Conservation (phyloP, 2,113 vertebrate genomes). For the Lynx canadensis region DNA sequence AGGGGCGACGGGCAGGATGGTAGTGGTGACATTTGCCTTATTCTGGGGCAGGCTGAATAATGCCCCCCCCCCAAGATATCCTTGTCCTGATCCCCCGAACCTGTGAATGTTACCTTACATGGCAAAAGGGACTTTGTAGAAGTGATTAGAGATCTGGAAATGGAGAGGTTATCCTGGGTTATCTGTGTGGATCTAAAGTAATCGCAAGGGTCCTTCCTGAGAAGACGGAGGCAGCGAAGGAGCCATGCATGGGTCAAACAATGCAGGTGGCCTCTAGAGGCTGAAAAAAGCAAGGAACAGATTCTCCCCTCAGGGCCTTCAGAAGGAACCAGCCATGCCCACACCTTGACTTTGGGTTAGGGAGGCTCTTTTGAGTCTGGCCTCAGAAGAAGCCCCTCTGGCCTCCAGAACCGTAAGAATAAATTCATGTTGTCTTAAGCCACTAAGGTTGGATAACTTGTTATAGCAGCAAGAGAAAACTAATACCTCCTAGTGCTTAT, state of each 20-base stretch:
- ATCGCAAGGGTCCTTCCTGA: neutral
- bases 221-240: neutral
- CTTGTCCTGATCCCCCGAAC: neutral
- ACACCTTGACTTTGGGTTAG: neutral
- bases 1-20: accelerated
- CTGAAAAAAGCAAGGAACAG: neutral
- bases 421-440: neutral
- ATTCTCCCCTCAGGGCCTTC: neutral
- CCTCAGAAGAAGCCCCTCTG: neutral
- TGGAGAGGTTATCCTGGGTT: neutral
- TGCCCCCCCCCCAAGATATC: neutral
- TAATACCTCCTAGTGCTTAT: neutral
- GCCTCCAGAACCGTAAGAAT: neutral
- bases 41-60: neutral
- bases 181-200: neutral
- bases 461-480: neutral
- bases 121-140: neutral
- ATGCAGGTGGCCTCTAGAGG: neutral
- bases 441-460: neutral
- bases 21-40: neutral
- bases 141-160: neutral
- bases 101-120: neutral
- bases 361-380: neutral
- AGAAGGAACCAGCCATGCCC: neutral
- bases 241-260: accelerated